Base-by-base conservation (phyloP, 2,888 invertebrate genomes). In the Drepana falcataria region DNA sequence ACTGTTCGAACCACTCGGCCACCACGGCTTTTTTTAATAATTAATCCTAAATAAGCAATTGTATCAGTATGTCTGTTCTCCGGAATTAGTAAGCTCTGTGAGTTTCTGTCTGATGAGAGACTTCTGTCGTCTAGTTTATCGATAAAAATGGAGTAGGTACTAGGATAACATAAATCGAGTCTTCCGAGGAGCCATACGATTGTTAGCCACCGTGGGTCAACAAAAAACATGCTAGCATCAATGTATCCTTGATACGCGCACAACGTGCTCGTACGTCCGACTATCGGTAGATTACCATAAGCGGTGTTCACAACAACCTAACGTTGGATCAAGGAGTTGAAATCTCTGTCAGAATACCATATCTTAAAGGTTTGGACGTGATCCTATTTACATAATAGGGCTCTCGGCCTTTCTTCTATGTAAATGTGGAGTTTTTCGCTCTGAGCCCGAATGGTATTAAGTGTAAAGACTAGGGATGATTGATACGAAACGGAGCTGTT, bases 351-450 rank as follows among this genome's bases (percentile, higher is more conserved):
- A 65, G 74, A 71, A 79, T 76, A 79, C 77, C 76, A 75, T 79
- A 79, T 81, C 81, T 76, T 76, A 71, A 72, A 73, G 78, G 75
- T 69, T 69, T 60, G 73, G 71, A 81, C 86, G 85, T 84, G 86
- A 85, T 84, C 73, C 67, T 72, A 84, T 87, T 86, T 84, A 77
- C 85, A 85, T 87, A 86, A 85, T 79, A 81, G 71, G 71, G 66
- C 71, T 64, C 64, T 58, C 65, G 65, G 67, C 63, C 68, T 71
- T 76, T 72, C 75, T 75, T 66, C 77, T 75, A 76, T 79, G 78
- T 75, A 82, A 78, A 79, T 79, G 63, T 62, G 56, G 69, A 76
- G 70, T 76, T 76, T 80, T 82, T 81, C 75, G 57, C 69, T 66
- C 65, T 59, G 57, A 7, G 68, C 59, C 65, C 68, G 57, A 66